phyloP scores from a whole-genome alignment of 2,888 invertebrate species.

The Lydus trimaculatus region DNA sequence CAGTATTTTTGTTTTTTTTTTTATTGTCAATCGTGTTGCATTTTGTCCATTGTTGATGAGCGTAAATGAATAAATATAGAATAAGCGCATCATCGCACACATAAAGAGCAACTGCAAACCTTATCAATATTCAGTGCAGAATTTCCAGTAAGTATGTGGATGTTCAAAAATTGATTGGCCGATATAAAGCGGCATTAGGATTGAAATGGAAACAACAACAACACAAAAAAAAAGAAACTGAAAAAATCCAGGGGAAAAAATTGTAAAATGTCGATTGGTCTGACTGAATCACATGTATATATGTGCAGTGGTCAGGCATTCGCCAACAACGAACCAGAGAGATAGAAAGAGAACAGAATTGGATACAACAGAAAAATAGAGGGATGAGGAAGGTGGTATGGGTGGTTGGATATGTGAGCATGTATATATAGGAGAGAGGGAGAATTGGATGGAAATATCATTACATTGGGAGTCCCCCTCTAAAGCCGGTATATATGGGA shows the following conservation, averaged over 20 bases:
- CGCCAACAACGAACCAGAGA: conserved; percentile 29
- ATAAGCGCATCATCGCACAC: background rate
- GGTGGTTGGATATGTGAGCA: conserved; percentile 9
- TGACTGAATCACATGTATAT: conserved; percentile 39
- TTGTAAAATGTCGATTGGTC: conserved; percentile 50
- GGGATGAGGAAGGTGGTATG: conserved; percentile 45
- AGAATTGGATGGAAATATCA: conserved; percentile 62
- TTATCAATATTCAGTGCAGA: conserved; percentile 34
- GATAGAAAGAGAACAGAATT: conserved; percentile 34
- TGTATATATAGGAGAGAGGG: conserved; percentile 35
- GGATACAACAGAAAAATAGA: conserved; percentile 47
- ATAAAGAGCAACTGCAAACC: conserved; percentile 2
- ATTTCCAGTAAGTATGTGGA: conserved; percentile 35
- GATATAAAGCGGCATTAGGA: conserved; percentile 42
- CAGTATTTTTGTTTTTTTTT: background rate
- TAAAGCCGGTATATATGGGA: conserved; percentile 46
- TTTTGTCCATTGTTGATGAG: conserved; percentile 5
- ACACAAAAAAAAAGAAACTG: conserved; percentile 26
- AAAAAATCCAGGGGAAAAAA: conserved; percentile 34
- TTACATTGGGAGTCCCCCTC: conserved; percentile 59
- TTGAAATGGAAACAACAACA: conserved; percentile 36
- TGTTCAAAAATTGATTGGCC: conserved; percentile 44
- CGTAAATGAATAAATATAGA: background rate
- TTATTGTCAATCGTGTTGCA: conserved; percentile 2
- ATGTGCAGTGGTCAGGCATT: conserved; percentile 31